phyloP scores from a whole-genome alignment of 2,113 vertebrate genomes.

The Scartelaos histophorus region DNA sequence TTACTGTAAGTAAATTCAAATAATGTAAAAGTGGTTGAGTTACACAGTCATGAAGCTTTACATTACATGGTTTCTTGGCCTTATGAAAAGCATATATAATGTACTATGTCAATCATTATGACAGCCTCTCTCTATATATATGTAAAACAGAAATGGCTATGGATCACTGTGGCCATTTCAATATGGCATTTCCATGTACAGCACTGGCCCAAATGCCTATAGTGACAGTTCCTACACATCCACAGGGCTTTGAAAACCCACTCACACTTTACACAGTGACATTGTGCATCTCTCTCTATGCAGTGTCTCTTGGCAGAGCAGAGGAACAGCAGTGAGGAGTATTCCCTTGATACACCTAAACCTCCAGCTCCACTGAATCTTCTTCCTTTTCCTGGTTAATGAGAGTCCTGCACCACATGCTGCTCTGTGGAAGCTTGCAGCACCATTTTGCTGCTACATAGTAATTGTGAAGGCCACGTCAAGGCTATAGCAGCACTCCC shows the following conservation, averaged over 20 bases:
- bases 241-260: slow-evolving; percentile 25
- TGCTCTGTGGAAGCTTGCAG: slow-evolving; percentile 59
- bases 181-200: neutral
- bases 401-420: slow-evolving; percentile 45
- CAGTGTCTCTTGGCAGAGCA: slow-evolving; percentile 35
- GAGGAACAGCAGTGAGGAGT: slow-evolving; percentile 28
- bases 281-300: slow-evolving; percentile 24
- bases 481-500: slow-evolving; percentile 21
- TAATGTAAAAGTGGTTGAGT: no score
- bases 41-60: no score
- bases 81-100: no score
- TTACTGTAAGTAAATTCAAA: no score
- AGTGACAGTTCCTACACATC: neutral
- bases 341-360: slow-evolving; percentile 55
- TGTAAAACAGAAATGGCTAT: neutral
- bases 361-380: slow-evolving; percentile 55
- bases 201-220: neutral
- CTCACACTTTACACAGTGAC: slow-evolving; percentile 36
- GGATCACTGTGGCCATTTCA: neutral
- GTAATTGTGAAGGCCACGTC: slow-evolving; percentile 44
- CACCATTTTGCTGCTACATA: slow-evolving; percentile 42
- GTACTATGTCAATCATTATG: no score
- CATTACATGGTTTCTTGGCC: no score
- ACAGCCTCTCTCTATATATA: neutral
- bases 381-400: slow-evolving; percentile 55